Evolutionary conservation across 2,797 vertebrate genomes (phyloP).

Genomic region (Pelochelys cantorii): DNA sequence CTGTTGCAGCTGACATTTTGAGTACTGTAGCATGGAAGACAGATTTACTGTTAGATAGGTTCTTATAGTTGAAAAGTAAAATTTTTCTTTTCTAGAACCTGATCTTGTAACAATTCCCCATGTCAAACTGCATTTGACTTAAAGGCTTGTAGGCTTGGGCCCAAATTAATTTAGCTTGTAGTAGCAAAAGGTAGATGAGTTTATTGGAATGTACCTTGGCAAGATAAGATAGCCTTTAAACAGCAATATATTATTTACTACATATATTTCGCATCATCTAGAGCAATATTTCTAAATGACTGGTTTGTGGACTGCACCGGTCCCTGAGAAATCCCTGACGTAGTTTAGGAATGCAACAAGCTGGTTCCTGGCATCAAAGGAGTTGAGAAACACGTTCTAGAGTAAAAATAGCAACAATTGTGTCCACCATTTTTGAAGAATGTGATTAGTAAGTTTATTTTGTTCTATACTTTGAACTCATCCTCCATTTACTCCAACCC

Average conservation of each 20-base stretch:
- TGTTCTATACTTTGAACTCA: conserved; percentile 1
- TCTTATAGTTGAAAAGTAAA: conserved; percentile 35
- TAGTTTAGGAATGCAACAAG: neutral
- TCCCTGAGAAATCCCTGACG: neutral
- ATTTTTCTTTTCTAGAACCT: conserved; percentile 68
- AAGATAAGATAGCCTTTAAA: conserved; percentile 26
- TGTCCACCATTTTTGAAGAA: neutral
- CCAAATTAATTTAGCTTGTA: neutral
- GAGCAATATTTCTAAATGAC: neutral
- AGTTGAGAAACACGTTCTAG: neutral
- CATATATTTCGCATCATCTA: neutral
- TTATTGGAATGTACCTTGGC: conserved; percentile 37
- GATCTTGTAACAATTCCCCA: neutral
- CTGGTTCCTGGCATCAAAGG: neutral
- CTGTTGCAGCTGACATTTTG: conserved; percentile 7
- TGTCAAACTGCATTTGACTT: conserved; percentile 26
- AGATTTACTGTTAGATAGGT: conserved; percentile 26
- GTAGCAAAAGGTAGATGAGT: conserved; percentile 10
- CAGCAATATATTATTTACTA: neutral
- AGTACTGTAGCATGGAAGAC: conserved; percentile 14
- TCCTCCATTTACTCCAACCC: neutral
- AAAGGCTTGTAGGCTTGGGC: neutral
- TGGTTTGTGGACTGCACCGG: neutral
- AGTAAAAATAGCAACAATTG: neutral
- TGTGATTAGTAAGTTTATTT: neutral